These are phyloP conservation scores for Cyprinodon diabolis DNA, from an alignment of 2,797 vertebrate genomes.

Conservation along the genomic window DNA sequence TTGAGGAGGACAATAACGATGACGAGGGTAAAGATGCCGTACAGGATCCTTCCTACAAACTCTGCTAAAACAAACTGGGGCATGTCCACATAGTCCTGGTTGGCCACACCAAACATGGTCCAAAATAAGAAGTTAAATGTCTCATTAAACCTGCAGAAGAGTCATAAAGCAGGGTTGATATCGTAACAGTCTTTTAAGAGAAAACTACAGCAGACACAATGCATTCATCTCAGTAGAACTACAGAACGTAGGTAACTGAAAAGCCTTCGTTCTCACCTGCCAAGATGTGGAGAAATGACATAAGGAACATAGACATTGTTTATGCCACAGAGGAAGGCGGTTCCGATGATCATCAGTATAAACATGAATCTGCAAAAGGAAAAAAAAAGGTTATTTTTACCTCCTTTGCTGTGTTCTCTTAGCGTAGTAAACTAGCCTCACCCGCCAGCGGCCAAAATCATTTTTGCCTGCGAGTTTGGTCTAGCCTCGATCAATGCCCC, in stretches of 20 bases:
- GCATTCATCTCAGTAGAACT: neutral
- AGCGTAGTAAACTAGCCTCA: no score
- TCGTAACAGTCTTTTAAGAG: neutral
- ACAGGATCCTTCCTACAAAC: slow-evolving; percentile 86
- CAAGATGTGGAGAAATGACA: slow-evolving; percentile 82
- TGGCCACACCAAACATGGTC: slow-evolving; percentile 92
- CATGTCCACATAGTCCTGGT: slow-evolving; percentile 88
- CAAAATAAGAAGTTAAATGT: slow-evolving; percentile 92
- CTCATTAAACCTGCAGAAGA: slow-evolving; percentile 85
- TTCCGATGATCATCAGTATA: slow-evolving; percentile 93
- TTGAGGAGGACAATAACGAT: slow-evolving; percentile 94
- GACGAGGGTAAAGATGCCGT: slow-evolving; percentile 89
- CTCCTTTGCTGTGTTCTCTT: neutral
- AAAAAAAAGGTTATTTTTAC: neutral
- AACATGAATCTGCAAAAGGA: slow-evolving; percentile 87
- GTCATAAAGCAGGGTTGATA: neutral
- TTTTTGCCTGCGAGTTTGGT: no score
- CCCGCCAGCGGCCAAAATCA: no score
- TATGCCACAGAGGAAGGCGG: slow-evolving; percentile 91
- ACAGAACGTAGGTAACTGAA: neutral
- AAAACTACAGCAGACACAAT: neutral
- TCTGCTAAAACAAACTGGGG: slow-evolving; percentile 84
- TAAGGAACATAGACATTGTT: slow-evolving; percentile 93
- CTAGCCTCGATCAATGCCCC: no score
- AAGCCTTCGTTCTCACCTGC: slow-evolving; percentile 77